A percentile compares a stretch with the other conserved stretches of the same genome.
Evolutionary conservation across 2,888 invertebrate species (phyloP).

Genomic region (Idaea aversata): DNA sequence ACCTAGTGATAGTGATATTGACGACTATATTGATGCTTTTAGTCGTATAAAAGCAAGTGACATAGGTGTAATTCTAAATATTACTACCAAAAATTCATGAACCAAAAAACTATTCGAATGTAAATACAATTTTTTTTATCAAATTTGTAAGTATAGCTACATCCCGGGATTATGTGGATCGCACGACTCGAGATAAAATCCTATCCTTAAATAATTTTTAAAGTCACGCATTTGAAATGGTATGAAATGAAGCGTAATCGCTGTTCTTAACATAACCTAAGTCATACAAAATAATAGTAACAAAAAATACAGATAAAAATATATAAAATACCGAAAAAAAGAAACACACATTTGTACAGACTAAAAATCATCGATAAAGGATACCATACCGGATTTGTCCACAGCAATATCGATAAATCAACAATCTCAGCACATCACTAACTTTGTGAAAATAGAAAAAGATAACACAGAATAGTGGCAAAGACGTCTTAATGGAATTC

Average conservation of each 20-base stretch:
- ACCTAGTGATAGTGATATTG: no score
- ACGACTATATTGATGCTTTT: no score
- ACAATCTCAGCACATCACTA: slow-evolving; percentile 34
- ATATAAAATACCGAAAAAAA: neutral
- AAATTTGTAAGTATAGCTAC: no score
- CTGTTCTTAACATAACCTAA: neutral
- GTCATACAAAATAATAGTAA: neutral
- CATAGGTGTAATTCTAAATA: no score
- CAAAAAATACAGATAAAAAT: neutral
- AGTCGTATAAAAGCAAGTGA: no score
- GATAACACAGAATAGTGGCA: slow-evolving; percentile 48
- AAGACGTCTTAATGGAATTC: slow-evolving; percentile 59
- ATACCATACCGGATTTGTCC: slow-evolving; percentile 2
- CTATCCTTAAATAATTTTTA: no score
- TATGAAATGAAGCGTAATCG: neutral
- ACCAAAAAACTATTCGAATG: no score
- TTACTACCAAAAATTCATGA: no score
- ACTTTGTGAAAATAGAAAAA: slow-evolving; percentile 45
- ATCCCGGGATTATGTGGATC: no score
- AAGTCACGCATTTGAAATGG: no score
- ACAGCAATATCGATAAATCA: slow-evolving; percentile 23
- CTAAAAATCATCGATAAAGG: slow-evolving; percentile 7
- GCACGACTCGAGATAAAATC: no score
- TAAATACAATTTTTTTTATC: no score
- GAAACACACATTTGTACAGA: neutral